phyloP scores from a whole-genome alignment of 2,888 invertebrate genomes.

The Cantharis rustica region DNA sequence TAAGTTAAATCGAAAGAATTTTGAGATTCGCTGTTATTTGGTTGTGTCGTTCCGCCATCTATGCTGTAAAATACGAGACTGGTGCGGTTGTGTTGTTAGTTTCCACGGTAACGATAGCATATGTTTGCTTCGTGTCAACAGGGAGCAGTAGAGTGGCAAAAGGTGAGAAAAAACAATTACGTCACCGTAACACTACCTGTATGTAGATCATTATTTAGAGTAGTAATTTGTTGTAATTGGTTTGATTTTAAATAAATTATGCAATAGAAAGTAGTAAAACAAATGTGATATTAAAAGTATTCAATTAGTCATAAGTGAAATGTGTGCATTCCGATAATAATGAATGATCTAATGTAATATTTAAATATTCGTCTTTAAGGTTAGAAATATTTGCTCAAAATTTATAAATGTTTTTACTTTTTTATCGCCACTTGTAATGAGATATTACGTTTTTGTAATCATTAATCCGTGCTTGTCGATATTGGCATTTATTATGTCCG shows the following conservation, averaged over 20 bases:
- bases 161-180: slow-evolving; percentile 12
- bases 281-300: slow-evolving; percentile 24
- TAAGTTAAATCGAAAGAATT: too few relatives aligned
- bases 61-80: not conserved
- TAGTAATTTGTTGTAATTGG: not conserved
- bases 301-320: slow-evolving; percentile 27
- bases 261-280: slow-evolving; percentile 26
- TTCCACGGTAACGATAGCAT: not conserved
- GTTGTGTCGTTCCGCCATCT: not conserved
- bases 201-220: slow-evolving; percentile 3
- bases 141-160: not conserved
- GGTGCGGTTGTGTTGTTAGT: not conserved
- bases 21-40: not conserved
- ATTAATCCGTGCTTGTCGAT: not conserved
- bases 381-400: slow-evolving; percentile 1
- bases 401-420: not conserved
- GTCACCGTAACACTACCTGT: slow-evolving; percentile 11
- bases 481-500: not conserved
- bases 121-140: not conserved
- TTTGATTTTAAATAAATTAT: slow-evolving; percentile 9
- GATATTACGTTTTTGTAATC: not conserved
- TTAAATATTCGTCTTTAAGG: not conserved
- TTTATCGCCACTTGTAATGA: not conserved
- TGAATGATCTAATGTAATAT: not conserved
- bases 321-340: slow-evolving; percentile 19